phyloP scores from a whole-genome alignment of 2,888 invertebrate species.

The Ectropis crepuscularia region DNA sequence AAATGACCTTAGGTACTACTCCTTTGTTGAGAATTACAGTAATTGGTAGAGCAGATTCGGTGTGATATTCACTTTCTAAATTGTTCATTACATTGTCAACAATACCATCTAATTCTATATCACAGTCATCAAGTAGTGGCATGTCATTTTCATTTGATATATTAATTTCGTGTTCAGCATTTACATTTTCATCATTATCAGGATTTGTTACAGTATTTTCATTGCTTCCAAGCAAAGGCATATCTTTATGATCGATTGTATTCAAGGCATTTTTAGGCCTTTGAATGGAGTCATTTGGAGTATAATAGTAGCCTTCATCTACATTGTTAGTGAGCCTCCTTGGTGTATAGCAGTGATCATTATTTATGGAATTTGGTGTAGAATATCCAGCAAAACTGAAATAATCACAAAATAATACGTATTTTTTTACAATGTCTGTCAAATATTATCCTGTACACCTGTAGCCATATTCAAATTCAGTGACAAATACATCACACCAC shows the following conservation, averaged over 20 bases:
- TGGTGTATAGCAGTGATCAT: conserved; percentile 60
- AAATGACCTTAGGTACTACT: conserved; percentile 1
- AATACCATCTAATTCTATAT: conserved; percentile 15
- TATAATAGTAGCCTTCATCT: conserved; percentile 32
- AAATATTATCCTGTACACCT: background rate
- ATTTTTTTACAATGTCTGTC: no score
- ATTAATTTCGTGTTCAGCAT: conserved; percentile 2
- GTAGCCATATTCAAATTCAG: background rate
- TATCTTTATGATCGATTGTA: conserved; percentile 26
- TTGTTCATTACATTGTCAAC: conserved; percentile 7
- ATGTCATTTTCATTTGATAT: conserved; percentile 13
- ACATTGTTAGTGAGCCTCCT: conserved; percentile 44
- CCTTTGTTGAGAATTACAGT: conserved; percentile 16
- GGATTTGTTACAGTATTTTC: background rate
- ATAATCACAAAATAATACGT: background rate
- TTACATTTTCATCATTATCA: background rate
- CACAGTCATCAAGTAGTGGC: conserved; percentile 14
- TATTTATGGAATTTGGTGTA: conserved; percentile 58
- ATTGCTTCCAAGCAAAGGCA: conserved; percentile 32
- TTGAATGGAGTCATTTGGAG: conserved; percentile 22
- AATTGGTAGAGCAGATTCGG: background rate
- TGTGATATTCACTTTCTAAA: conserved; percentile 5
- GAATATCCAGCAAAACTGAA: conserved; percentile 70
- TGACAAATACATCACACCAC: background rate
- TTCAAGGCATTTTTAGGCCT: conserved; percentile 11